A percentile compares a stretch with the other conserved stretches of the same genome.
phyloP scores from a whole-genome alignment of 2,797 vertebrate species.

The Alfaro cultratus region DNA sequence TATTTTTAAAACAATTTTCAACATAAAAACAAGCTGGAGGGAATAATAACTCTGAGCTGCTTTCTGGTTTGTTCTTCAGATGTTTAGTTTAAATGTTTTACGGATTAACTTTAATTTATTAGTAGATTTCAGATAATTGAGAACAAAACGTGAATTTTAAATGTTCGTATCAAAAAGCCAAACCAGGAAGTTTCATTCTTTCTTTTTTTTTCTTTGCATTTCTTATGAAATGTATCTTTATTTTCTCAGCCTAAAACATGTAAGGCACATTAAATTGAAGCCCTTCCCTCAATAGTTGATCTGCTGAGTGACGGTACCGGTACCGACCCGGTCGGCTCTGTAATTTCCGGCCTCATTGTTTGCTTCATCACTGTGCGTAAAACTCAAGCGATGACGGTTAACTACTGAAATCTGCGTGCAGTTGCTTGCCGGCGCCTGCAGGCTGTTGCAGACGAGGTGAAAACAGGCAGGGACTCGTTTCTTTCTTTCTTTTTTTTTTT shows the following conservation, averaged over 20 bases:
- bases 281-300: not conserved
- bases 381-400: not conserved
- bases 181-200: not conserved
- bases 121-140: not conserved
- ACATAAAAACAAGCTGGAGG: not conserved
- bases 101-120: not conserved
- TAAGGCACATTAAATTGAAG: not conserved
- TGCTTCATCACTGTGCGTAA: not conserved
- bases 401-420: not conserved
- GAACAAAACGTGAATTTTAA: not conserved
- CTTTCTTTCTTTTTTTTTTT: too few species aligned
- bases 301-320: not conserved
- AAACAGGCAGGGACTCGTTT: constrained; percentile 22
- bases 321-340: not conserved
- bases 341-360: not conserved
- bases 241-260: not conserved
- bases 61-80: not conserved
- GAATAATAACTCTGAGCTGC: not conserved
- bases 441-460: not conserved
- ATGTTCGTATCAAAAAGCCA: not conserved
- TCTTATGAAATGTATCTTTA: not conserved
- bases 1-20: not conserved
- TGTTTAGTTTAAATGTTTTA: not conserved
- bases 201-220: not conserved
- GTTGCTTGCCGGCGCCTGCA: not conserved